phyloP scores from a whole-genome alignment of 2,797 vertebrate species.

The Morelia viridis region DNA sequence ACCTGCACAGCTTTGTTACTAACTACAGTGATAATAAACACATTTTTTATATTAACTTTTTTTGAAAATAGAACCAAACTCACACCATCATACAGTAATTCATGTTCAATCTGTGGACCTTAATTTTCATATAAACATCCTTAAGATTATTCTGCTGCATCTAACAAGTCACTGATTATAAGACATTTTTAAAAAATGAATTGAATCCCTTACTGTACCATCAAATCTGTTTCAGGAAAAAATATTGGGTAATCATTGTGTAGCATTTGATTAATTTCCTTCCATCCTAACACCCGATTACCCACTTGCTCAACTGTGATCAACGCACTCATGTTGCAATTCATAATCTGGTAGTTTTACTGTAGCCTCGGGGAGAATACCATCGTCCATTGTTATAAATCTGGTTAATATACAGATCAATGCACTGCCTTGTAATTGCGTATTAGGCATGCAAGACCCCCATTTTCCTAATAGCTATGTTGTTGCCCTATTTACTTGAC shows the following conservation, averaged over 20 bases:
- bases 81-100: neutral
- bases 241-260: slow-evolving; percentile 36
- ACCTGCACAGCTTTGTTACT: neutral
- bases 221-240: slow-evolving; percentile 45
- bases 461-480: slow-evolving; percentile 30
- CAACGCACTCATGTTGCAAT: slow-evolving; percentile 39
- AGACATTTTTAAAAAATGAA: neutral
- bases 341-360: slow-evolving; percentile 51
- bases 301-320: slow-evolving; percentile 58
- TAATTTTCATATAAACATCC: neutral
- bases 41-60: neutral
- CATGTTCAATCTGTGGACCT: neutral
- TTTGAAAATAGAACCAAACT: neutral
- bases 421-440: slow-evolving; percentile 52
- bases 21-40: neutral
- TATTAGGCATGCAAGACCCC: slow-evolving; percentile 29
- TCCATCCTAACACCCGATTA: slow-evolving; percentile 54
- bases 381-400: slow-evolving; percentile 52
- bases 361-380: slow-evolving; percentile 45
- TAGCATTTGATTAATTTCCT: slow-evolving; percentile 60
- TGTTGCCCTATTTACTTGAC: slow-evolving; percentile 11
- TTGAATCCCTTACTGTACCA: slow-evolving; percentile 16
- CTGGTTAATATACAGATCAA: slow-evolving; percentile 58
- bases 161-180: neutral
- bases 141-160: neutral